These are phyloP conservation scores for Rhipidura dahli DNA, from an alignment of 2,113 vertebrate genomes.

Conservation along the genomic window DNA sequence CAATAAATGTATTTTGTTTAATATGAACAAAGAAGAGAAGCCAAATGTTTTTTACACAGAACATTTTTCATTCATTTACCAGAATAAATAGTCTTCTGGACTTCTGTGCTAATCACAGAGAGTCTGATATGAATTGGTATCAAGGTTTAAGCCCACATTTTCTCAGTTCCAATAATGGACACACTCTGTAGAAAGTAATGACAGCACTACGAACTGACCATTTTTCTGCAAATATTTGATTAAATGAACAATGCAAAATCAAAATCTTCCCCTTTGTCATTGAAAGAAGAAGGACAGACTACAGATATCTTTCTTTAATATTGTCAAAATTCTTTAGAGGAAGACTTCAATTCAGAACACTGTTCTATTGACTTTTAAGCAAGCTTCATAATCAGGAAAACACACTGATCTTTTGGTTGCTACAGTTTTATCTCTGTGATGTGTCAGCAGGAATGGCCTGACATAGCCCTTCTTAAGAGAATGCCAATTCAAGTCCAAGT, in stretches of 20 bases:
- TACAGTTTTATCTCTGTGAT: not conserved
- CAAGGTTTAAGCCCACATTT: not conserved
- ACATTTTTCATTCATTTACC: not conserved
- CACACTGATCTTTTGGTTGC: not conserved
- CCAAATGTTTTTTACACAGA: not conserved
- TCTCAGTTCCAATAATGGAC: not conserved
- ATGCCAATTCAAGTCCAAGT: not conserved
- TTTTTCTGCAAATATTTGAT: not conserved
- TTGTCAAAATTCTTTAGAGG: not conserved
- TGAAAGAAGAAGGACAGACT: not conserved
- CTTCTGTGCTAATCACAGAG: not conserved
- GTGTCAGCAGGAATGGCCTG: not conserved
- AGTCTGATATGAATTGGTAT: not conserved
- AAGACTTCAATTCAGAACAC: not conserved
- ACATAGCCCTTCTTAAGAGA: not conserved
- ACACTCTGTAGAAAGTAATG: not conserved
- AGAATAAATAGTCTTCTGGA: not conserved
- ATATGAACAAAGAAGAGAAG: not conserved
- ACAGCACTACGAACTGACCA: not conserved
- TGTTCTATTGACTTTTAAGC: not conserved
- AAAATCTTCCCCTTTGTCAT: not conserved
- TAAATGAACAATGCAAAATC: not conserved
- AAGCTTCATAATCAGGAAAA: not conserved
- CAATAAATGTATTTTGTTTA: not conserved
- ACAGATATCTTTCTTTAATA: not conserved